Percentiles rank a stretch among this genome's conserved stretches.
phyloP scores from a whole-genome alignment of 1,140 invertebrate species.

The Paracyclopina nana region DNA sequence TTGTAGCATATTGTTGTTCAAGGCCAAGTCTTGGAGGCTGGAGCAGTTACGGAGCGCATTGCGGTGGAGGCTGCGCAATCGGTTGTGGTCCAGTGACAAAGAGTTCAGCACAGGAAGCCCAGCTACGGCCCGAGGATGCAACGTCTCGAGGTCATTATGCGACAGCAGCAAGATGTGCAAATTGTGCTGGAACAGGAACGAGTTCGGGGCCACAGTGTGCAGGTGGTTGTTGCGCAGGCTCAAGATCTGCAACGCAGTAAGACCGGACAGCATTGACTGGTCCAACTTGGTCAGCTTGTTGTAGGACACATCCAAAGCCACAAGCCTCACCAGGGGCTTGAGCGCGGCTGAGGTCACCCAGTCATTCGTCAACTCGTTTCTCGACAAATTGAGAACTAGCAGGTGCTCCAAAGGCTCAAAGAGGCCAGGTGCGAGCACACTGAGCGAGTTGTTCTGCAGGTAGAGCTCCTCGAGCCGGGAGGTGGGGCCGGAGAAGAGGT shows the following conservation, averaged over 20 bases:
- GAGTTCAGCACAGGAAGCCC: slow-evolving; percentile 53
- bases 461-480: slow-evolving; percentile 68
- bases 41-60: slow-evolving; percentile 60
- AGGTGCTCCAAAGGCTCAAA: slow-evolving; percentile 66
- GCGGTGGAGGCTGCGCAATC: slow-evolving; percentile 46
- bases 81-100: slow-evolving; percentile 57
- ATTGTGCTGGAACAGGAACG: slow-evolving; percentile 53
- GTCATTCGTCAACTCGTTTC: slow-evolving; percentile 23
- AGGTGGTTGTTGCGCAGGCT: slow-evolving; percentile 72
- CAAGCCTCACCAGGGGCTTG: slow-evolving; percentile 36
- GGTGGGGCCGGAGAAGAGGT: slow-evolving; percentile 25
- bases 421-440: slow-evolving; percentile 31
- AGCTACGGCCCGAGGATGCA: slow-evolving; percentile 52
- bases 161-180: slow-evolving; percentile 58
- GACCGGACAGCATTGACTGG: slow-evolving; percentile 57
- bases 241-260: slow-evolving; percentile 56
- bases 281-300: slow-evolving; percentile 57
- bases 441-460: slow-evolving; percentile 52
- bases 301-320: slow-evolving; percentile 57
- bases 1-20: slow-evolving; percentile 54
- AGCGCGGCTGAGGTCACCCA: slow-evolving; percentile 37
- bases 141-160: slow-evolving; percentile 52
- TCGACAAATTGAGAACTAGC: slow-evolving; percentile 53
- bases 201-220: slow-evolving; percentile 51
- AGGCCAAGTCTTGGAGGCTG: slow-evolving; percentile 52